These are phyloP conservation scores for Herpetotheres cachinnans DNA, from an alignment of 2,113 vertebrate genomes.

Conservation along the genomic window DNA sequence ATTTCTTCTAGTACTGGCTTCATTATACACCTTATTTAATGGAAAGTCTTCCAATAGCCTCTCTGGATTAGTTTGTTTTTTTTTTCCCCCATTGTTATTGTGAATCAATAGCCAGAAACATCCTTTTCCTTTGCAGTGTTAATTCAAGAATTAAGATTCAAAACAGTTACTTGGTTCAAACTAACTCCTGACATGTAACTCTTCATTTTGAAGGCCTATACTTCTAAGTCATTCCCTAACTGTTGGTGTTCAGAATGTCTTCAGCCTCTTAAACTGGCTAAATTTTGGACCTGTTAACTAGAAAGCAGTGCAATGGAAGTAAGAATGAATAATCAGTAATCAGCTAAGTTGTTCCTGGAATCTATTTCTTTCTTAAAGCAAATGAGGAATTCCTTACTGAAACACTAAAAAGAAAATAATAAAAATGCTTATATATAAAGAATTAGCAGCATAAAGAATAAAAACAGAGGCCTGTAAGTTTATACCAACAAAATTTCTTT, in stretches of 20 bases:
- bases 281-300: background rate
- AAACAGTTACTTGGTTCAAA: background rate
- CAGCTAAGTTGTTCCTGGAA: background rate
- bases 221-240: background rate
- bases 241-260: background rate
- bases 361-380: background rate
- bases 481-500: background rate
- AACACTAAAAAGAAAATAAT: background rate
- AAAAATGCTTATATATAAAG: background rate
- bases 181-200: background rate
- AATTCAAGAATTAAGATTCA: background rate
- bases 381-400: background rate
- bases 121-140: background rate
- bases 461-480: background rate
- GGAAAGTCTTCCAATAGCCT: background rate
- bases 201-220: background rate
- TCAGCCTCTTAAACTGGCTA: fast-evolving
- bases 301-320: background rate
- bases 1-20: background rate
- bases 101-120: background rate
- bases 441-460: background rate
- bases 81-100: background rate
- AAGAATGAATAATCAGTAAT: background rate
- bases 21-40: background rate
- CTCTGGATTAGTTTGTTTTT: background rate